These are phyloP conservation scores for Bombus ignitus DNA, from an alignment of 1,140 invertebrate species.

Conservation along the genomic window DNA sequence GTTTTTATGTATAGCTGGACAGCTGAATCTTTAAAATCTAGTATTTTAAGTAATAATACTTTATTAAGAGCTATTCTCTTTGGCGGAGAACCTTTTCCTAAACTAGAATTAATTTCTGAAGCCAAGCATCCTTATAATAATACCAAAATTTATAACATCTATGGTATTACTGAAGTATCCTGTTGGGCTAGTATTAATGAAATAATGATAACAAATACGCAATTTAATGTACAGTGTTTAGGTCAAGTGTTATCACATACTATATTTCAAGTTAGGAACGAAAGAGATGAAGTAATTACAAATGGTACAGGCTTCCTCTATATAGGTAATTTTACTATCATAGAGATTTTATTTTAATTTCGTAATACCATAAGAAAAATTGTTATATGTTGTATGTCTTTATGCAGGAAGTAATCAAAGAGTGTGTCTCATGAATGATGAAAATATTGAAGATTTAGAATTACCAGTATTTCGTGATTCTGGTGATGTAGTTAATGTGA, in stretches of 20 bases:
- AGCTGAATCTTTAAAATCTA: constrained; percentile 82
- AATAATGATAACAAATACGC: constrained; percentile 76
- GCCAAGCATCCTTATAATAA: constrained; percentile 82
- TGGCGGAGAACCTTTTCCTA: constrained; percentile 86
- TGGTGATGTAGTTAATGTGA: constrained; percentile 85
- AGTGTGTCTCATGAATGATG: constrained; percentile 85
- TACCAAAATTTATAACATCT: constrained; percentile 89
- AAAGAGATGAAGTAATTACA: constrained; percentile 65
- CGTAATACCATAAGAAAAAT: constrained; percentile 9
- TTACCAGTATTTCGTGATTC: constrained; percentile 85
- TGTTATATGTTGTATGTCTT: constrained; percentile 49
- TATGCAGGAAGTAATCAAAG: constrained; percentile 84
- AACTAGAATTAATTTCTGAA: constrained; percentile 77
- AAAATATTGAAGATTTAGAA: constrained; percentile 75
- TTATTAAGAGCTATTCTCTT: constrained; percentile 84
- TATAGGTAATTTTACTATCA: constrained; percentile 80
- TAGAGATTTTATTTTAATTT: constrained; percentile 19
- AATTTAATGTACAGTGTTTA: constrained; percentile 74
- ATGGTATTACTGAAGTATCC: constrained; percentile 93
- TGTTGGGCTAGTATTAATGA: constrained; percentile 89
- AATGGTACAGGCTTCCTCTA: constrained; percentile 84
- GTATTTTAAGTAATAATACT: constrained; percentile 83
- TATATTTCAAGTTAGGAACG: constrained; percentile 82
- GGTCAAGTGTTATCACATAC: constrained; percentile 86
- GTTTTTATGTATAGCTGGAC: constrained; percentile 85